Base-by-base conservation (phyloP, 2,888 invertebrate genomes). In the Villa cingulata region DNA sequence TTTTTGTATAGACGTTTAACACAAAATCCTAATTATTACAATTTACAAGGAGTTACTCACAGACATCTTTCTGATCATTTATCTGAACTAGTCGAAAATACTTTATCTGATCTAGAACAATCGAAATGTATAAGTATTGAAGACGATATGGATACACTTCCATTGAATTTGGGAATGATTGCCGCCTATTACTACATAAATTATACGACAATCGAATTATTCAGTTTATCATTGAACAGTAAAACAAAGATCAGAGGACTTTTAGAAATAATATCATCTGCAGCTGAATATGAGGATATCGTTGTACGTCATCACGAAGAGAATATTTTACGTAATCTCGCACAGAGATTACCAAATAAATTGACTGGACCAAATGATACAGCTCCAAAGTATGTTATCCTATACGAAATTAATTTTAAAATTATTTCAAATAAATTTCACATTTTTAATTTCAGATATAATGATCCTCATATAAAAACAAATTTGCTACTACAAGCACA, bases 131-230 rank as follows among this genome's bases (percentile, higher is more conserved):
- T 99, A 57, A 87, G 90, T 43, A 80, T 99, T 9, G 96, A 97
- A 65, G 97, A 98, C 56, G 97, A 98, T 58, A 91, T 98, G 85
- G 96, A 98, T 65, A 88, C 91, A 1, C 77, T 90, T 50, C 95
- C 98, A 0, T 75, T 98, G 34, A 99, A 99, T 74, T 72, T 99
- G 64, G 98, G 98, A 62, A 98, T 99, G 96, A 99, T 99, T 66
- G 97, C 98, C 0, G 95, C 97, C 0, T 99, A 99, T 71, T 99
- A 99, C 69, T 98, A 98, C 71, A 98, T 98, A 60, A 96, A 97
- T 69, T 98, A 99, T 61, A 95, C 96, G 0, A 99, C 98, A 0
- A 98, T 98, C 49, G 98, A 98, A 68, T 72, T 99, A 57, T 99
- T 99, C 76, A 94, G 94, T 62, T 78, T 96, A 61, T 97, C 97